A percentile compares a stretch with the other conserved stretches of the same genome.
Conservation (phyloP, 2,888 invertebrate genomes). For the Didymodactylos carnosus region DNA sequence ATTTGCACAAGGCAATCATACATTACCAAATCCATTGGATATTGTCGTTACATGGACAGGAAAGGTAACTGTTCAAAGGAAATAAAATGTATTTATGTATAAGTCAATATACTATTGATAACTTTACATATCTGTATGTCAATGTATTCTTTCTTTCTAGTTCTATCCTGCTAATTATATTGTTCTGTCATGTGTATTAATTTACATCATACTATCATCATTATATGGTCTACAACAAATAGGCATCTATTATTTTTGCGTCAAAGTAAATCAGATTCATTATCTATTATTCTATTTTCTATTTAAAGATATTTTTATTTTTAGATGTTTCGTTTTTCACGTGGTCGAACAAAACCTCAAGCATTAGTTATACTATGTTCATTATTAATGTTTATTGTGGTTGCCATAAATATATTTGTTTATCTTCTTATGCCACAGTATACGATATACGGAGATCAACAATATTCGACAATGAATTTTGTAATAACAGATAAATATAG, state of each 20-base stretch:
- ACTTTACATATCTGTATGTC: too few species aligned
- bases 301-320: constrained; percentile 1
- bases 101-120: too few species aligned
- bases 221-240: constrained; percentile 32
- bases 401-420: constrained; percentile 34
- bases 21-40: constrained; percentile 33
- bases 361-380: constrained; percentile 33
- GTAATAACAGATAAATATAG: too few species aligned
- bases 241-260: constrained; percentile 34
- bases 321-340: constrained; percentile 34
- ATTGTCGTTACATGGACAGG: constrained; percentile 30
- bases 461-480: constrained; percentile 22
- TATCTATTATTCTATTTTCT: background rate
- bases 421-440: constrained; percentile 35
- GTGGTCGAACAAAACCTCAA: constrained; percentile 31
- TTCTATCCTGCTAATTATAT: constrained; percentile 35
- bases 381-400: constrained; percentile 31
- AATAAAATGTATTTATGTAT: background rate
- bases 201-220: constrained; percentile 32
- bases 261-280: constrained; percentile 23
- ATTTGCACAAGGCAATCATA: constrained; percentile 29
- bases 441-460: constrained; percentile 34
- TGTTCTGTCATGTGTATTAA: constrained; percentile 26
- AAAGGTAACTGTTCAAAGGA: constrained; percentile 20
- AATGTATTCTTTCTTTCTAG: constrained; percentile 20